Percentiles rank a stretch among this genome's conserved stretches.
Evolutionary conservation across 2,113 vertebrate genomes (phyloP).

Genomic region (Caracal caracal): DNA sequence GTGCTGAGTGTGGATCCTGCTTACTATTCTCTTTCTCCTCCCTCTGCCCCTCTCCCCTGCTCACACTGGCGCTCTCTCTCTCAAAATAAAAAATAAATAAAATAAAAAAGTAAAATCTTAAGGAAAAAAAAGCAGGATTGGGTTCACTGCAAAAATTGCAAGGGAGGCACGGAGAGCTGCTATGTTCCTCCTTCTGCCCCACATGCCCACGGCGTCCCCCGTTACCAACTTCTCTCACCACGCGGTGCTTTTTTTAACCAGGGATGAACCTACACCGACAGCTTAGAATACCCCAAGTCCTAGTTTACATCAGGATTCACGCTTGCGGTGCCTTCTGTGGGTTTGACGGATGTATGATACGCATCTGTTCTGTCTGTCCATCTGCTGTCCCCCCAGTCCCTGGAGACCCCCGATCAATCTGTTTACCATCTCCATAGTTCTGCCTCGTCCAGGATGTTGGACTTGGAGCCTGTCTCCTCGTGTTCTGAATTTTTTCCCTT

Average conservation of each 20-base stretch:
- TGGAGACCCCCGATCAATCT: fast-evolving
- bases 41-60: no score
- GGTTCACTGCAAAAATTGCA: no score
- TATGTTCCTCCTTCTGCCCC: fast-evolving
- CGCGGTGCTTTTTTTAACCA: neutral
- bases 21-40: no score
- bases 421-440: no score
- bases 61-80: no score
- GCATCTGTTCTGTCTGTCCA: neutral
- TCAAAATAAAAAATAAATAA: no score
- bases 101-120: no score
- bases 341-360: neutral
- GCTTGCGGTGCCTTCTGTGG: fast-evolving
- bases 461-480: neutral
- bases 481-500: neutral
- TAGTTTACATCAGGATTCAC: neutral
- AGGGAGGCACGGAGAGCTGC: neutral
- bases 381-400: neutral
- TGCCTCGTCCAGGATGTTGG: no score
- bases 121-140: no score
- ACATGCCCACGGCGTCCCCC: neutral
- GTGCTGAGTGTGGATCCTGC: no score
- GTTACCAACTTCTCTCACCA: neutral
- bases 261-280: neutral
- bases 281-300: neutral